Base-by-base conservation (phyloP, 1,140 invertebrate species). In the Pseudomyrmex concolor region DNA sequence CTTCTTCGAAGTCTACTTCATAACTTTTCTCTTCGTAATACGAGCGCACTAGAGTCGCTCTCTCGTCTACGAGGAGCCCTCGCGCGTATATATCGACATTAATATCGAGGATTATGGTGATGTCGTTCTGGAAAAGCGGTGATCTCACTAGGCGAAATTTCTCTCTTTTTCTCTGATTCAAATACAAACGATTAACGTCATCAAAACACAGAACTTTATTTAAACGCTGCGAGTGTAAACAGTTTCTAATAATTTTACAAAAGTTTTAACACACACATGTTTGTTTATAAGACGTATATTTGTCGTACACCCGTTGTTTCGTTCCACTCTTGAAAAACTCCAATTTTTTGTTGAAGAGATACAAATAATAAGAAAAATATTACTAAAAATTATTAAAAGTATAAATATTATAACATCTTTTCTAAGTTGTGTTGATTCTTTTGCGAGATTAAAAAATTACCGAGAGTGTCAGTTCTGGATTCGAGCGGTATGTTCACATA, bases 1-100 rank as follows among this genome's bases (percentile, higher is more conserved):
- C 83, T 81, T 81, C 76, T 34, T 48, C 43, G 76, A 81, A 84
- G 78, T 81, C 77, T 57, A 84, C 83, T 72, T 74, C 78, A 73
- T 73, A 81, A 81, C 74, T 84, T 81, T 80, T 81, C 83, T 63
- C 68, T 80, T 72, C 17, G 67, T n/a, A 50, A 2, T 80, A 68
- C 71, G 81, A 72, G 82, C 72, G 57, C 43, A 66, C 57, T 78
- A 68, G 57, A 80, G 66, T 8, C 48, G 45, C 60, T 71, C 63
- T 71, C 63, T 84, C 50, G 51, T 64, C 19, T 71, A 81, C 76
- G 50, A 72, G 51, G 59, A 67, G 5, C 5, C 5, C 5, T 5
- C 34, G 22, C 19, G 45, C 51, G 19, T 70, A 50, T 57, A 71
- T 71, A 57, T 71, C 77, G 76, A 25, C 19, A 34, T 81, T 71